A percentile compares a stretch with the other conserved stretches of the same genome.
phyloP scores from a whole-genome alignment of 35 echinoderm and acorn worm species.

The Lytechinus variegatus region DNA sequence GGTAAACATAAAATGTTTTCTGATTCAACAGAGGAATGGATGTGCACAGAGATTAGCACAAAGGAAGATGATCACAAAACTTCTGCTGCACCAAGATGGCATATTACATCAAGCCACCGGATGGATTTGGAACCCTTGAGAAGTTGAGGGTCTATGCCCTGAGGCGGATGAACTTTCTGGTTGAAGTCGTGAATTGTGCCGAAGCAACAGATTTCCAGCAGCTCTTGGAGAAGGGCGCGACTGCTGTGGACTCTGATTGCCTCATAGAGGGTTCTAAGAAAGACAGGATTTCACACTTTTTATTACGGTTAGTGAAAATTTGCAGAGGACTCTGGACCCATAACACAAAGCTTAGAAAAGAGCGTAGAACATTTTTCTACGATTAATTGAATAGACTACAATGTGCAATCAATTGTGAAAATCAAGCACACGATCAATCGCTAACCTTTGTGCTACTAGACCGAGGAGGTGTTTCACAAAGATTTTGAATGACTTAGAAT shows the following conservation, averaged over 20 bases:
- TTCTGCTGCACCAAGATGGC: slow-evolving; percentile 36
- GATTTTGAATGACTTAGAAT: too few species aligned
- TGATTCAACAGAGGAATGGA: background rate
- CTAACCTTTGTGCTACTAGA: too few species aligned
- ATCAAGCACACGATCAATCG: too few species aligned
- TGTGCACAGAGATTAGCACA: background rate
- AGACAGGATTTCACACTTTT: slow-evolving; percentile 70
- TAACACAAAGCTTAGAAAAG: too few species aligned
- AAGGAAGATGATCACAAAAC: background rate
- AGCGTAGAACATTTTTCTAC: too few species aligned
- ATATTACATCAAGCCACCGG: slow-evolving; percentile 68
- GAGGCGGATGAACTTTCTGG: slow-evolving; percentile 60
- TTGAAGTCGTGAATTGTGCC: slow-evolving; percentile 32
- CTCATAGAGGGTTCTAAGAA: slow-evolving; percentile 75
- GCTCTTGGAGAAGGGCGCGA: slow-evolving; percentile 52
- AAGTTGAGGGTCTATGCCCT: slow-evolving; percentile 29
- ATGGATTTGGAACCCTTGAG: background rate
- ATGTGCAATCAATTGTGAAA: too few species aligned
- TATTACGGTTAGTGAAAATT: slow-evolving; percentile 50
- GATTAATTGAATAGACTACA: too few species aligned
- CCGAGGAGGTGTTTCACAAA: too few species aligned
- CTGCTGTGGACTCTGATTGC: slow-evolving; percentile 73
- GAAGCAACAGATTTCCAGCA: slow-evolving; percentile 47
- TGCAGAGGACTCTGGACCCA: too few species aligned
- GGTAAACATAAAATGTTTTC: too few species aligned